Conservation (phyloP, 2,797 vertebrate genomes). For the Smutsia gigantea region DNA sequence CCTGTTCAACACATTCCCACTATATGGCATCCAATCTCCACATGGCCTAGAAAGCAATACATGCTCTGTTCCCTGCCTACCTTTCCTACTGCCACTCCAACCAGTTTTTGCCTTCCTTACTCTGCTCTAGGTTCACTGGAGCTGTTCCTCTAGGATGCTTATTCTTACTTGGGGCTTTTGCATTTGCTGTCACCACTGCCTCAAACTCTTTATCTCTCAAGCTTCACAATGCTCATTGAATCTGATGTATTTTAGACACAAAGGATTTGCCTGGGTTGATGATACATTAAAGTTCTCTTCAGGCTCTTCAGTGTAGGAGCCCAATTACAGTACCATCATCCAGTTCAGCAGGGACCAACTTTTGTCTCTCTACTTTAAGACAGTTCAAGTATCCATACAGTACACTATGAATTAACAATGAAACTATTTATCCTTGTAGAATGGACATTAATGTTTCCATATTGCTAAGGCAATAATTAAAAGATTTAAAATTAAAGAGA, state of each 20-base stretch:
- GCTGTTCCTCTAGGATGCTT: neutral
- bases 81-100: neutral
- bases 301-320: neutral
- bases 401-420: neutral
- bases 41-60: fast-evolving
- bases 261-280: neutral
- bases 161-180: neutral
- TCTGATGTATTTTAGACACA: neutral
- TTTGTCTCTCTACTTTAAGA: neutral
- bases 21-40: neutral
- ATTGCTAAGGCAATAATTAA: neutral
- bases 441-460: neutral
- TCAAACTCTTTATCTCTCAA: neutral
- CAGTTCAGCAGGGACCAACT: neutral
- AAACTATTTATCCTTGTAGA: neutral
- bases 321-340: neutral
- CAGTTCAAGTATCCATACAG: neutral
- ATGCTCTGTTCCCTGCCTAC: neutral
- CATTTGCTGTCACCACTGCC: neutral
- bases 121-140: neutral
- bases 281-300: neutral
- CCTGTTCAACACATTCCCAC: neutral
- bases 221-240: neutral
- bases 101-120: neutral
- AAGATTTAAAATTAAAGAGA: neutral